Conservation (phyloP, 53 echinoderm and acorn worm species). For the Apostichopus leukothele region DNA sequence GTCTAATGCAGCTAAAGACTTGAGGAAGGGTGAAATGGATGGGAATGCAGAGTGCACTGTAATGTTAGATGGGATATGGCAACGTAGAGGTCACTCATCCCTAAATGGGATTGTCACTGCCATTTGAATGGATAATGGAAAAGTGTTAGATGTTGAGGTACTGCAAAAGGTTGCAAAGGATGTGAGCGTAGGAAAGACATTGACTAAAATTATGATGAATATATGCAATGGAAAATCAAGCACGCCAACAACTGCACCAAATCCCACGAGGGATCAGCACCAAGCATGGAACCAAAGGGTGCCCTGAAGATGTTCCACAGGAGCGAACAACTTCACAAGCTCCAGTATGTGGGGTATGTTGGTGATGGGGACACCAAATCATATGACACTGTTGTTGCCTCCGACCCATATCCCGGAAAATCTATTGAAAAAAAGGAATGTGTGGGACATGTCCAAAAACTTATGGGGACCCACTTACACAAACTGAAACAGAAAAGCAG, state of each 20-base stretch:
- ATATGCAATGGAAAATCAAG: neutral
- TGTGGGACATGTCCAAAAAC: constrained; percentile 16
- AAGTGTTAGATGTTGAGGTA: constrained; percentile 34
- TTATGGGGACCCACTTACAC: neutral
- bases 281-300: neutral
- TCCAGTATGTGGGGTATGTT: too few relatives aligned
- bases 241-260: neutral
- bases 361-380: constrained; percentile 28
- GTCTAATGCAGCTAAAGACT: constrained; percentile 6
- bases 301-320: too few relatives aligned
- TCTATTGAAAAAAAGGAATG: constrained; percentile 10
- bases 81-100: neutral
- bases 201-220: constrained; percentile 6
- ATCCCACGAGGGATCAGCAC: neutral
- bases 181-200: constrained; percentile 14
- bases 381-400: neutral
- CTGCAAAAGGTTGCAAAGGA: constrained; percentile 33
- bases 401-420: constrained; percentile 19
- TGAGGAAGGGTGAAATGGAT: neutral
- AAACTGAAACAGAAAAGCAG: constrained; percentile 14
- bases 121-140: constrained; percentile 25
- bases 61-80: neutral
- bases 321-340: too few relatives aligned
- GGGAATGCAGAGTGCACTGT: neutral
- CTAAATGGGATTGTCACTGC: neutral